Conservation (phyloP, 2,113 vertebrate genomes). For the Corythornis madagascariensis region DNA sequence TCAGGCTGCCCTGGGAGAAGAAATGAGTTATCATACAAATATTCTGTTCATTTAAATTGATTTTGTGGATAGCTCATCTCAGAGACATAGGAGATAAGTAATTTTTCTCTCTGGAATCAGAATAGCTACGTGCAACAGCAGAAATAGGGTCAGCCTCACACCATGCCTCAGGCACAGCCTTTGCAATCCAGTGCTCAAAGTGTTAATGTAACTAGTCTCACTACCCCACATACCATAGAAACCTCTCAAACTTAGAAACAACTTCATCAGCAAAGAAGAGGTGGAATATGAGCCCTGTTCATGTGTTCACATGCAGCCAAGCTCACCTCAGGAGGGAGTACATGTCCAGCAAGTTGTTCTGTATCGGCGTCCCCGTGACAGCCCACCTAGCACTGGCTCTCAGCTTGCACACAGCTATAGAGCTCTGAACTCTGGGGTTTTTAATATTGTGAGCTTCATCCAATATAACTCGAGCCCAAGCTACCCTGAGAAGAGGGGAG, state of each 20-base stretch:
- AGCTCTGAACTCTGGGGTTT: conserved; percentile 91
- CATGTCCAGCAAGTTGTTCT: conserved; percentile 97
- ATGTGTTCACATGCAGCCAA: rapidly evolving
- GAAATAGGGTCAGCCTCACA: neutral
- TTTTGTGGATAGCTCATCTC: neutral
- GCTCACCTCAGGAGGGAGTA: conserved; percentile 93
- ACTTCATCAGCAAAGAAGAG: neutral
- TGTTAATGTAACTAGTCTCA: neutral
- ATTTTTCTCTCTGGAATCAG: neutral
- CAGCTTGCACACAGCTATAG: conserved; percentile 89
- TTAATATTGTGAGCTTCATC: conserved; percentile 97
- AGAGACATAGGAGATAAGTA: neutral
- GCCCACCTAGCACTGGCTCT: conserved; percentile 89
- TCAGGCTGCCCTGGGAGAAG: neutral
- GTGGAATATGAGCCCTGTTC: neutral
- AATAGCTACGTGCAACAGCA: neutral
- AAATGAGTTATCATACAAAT: neutral
- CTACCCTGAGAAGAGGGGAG: conserved; percentile 81
- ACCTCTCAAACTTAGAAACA: neutral
- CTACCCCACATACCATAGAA: neutral
- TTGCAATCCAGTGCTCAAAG: neutral
- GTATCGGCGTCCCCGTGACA: conserved; percentile 93
- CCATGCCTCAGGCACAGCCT: neutral
- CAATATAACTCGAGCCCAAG: conserved; percentile 89
- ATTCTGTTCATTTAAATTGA: neutral